Base-by-base conservation (phyloP, 2,888 invertebrate genomes). In the Apotomis turbidana region DNA sequence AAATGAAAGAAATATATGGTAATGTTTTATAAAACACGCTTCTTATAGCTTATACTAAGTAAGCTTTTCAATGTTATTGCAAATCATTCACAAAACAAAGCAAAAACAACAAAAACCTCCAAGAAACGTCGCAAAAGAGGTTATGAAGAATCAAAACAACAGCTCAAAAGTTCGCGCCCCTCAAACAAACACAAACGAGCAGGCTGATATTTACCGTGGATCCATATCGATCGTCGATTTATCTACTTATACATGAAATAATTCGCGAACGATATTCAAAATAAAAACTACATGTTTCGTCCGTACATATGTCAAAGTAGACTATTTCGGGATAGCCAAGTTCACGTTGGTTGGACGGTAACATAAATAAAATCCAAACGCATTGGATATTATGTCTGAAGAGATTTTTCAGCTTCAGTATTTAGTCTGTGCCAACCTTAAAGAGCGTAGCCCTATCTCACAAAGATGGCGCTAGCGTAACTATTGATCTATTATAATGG, bases 231-330 rank as follows among this genome's bases (percentile, higher is more conserved):
- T 85, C 87, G 88, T 88, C 82, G 87, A 86, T 75, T 77, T 80
- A 80, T 80, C 77, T 80, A 27, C 27, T 27, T 27, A 83, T 83
- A 83, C 76, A 86, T 84, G 74, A 83, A 85, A 85, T 87, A 87
- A 87, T 87, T 88, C 84, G 85, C 88, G 78, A 85, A 81, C 85
- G 86, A 85, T 87, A 89, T 90, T 87, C 81, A 87, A 89, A 90
- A 90, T 90, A 91, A 90, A 90, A 90, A 88, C 93, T 92, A 93
- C 92, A 93, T 93, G 89, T 87, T 93, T 87, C 88, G 82, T 84
- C 86, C 87, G 86, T 87, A 84, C 87, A 88, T 91, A 90, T 93
- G 93, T 93, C 93, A 92, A 92, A 93, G 89, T 87, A 83, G 85
- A 91, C 92, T 93, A 93, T 93, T 93, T 93, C 87, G 79, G 90